phyloP scores from a whole-genome alignment of 1,140 invertebrate genomes.

The Proctacanthus coquilletti region DNA sequence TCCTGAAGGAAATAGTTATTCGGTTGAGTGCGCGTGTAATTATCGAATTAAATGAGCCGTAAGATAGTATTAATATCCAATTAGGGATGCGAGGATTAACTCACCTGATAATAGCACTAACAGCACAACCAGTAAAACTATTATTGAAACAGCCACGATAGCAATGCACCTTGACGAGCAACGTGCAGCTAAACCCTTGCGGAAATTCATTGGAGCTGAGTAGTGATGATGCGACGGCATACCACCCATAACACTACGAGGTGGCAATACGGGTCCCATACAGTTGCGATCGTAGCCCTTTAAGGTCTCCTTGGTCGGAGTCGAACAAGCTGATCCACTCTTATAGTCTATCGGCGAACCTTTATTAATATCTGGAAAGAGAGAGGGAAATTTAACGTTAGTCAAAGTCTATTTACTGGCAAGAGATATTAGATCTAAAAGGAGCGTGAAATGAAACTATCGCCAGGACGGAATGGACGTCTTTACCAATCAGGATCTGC shows the following conservation, averaged over 20 bases:
- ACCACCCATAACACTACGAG: constrained; percentile 49
- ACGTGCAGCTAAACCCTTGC: constrained; percentile 68
- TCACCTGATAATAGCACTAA: constrained; percentile 79
- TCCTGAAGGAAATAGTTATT: no score
- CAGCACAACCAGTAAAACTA: constrained; percentile 61
- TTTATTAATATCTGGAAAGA: constrained; percentile 64
- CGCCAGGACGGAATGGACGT: no score
- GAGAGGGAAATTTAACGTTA: no score
- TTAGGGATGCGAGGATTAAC: no score
- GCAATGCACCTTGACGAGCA: constrained; percentile 85
- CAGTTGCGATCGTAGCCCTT: constrained; percentile 50
- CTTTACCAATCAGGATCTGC: no score
- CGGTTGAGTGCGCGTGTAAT: no score
- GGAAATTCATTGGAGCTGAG: constrained; percentile 48
- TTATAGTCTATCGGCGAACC: constrained; percentile 78
- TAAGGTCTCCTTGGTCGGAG: constrained; percentile 30
- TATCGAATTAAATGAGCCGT: no score
- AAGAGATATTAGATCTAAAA: no score
- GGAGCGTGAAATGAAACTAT: no score
- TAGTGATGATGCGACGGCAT: constrained; percentile 22
- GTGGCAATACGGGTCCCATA: constrained; percentile 50
- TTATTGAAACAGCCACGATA: constrained; percentile 67
- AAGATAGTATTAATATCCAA: no score
- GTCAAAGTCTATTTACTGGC: no score
- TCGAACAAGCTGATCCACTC: constrained; percentile 31